Evolutionary conservation across 2,797 vertebrate species (phyloP).

Genomic region (Pteronotus mesoamericanus): DNA sequence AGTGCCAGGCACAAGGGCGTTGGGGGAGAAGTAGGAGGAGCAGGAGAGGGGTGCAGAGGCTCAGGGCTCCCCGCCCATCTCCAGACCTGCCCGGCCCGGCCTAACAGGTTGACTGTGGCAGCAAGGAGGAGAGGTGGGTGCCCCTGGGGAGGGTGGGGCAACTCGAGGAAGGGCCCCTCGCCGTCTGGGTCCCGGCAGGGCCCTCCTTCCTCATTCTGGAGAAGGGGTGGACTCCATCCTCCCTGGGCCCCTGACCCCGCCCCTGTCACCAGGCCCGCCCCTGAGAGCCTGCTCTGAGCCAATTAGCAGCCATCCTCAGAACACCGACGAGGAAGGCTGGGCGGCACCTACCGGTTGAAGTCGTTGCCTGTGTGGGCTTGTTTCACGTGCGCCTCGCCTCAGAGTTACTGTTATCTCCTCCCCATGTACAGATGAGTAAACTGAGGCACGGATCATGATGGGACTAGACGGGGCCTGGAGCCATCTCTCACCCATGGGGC

Average conservation of each 20-base stretch:
- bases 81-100: conserved; percentile 44
- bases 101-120: conserved; percentile 3
- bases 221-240: neutral
- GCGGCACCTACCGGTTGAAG: too few species aligned
- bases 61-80: conserved; percentile 31
- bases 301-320: neutral
- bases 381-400: accelerated
- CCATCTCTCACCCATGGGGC: accelerated
- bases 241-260: neutral
- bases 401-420: too few species aligned
- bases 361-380: accelerated
- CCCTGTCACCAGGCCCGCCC: neutral
- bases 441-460: neutral
- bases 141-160: neutral
- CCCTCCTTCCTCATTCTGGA: conserved; percentile 66
- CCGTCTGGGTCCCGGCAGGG: neutral
- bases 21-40: neutral
- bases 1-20: neutral
- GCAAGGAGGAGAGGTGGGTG: neutral
- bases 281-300: neutral
- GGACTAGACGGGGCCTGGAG: neutral
- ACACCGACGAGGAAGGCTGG: neutral
- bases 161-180: neutral
- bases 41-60: neutral
- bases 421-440: neutral